Evolutionary conservation across 2,797 vertebrate species (phyloP).

Genomic region (Toxotes lorentzi): DNA sequence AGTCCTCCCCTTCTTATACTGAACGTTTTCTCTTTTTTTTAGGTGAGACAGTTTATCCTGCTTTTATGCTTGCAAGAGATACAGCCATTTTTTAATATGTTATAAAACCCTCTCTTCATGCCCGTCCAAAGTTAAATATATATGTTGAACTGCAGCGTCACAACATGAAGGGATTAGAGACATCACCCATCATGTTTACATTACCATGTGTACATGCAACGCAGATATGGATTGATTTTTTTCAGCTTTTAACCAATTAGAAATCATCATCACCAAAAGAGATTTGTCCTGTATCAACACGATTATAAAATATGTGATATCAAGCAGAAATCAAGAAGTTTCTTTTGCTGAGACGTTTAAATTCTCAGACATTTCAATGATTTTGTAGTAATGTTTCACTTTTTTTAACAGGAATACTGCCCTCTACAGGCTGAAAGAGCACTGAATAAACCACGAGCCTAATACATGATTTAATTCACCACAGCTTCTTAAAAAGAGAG

Average conservation of each 20-base stretch:
- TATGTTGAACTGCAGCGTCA: neutral
- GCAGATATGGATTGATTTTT: neutral
- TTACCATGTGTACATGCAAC: neutral
- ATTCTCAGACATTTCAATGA: neutral
- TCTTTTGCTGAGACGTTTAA: slow-evolving; percentile 19
- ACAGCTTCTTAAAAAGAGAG: slow-evolving; percentile 24
- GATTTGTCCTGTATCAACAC: neutral
- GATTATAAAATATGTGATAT: neutral
- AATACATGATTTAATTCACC: slow-evolving; percentile 42
- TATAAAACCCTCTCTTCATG: neutral
- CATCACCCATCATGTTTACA: slow-evolving; percentile 5
- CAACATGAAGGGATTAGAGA: neutral
- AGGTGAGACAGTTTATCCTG: neutral
- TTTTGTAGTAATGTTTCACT: neutral
- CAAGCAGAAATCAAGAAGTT: neutral
- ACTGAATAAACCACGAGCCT: slow-evolving; percentile 36
- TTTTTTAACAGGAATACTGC: slow-evolving; percentile 42
- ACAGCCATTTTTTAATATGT: neutral
- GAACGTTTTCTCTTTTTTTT: neutral
- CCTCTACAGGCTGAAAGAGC: slow-evolving; percentile 45
- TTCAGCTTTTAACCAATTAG: neutral
- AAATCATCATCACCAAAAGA: neutral
- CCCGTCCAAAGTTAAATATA: neutral
- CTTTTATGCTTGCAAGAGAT: neutral
- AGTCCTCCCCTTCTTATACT: neutral